Evolutionary conservation across 2,797 vertebrate genomes (phyloP).

Genomic region (Coluber constrictor): DNA sequence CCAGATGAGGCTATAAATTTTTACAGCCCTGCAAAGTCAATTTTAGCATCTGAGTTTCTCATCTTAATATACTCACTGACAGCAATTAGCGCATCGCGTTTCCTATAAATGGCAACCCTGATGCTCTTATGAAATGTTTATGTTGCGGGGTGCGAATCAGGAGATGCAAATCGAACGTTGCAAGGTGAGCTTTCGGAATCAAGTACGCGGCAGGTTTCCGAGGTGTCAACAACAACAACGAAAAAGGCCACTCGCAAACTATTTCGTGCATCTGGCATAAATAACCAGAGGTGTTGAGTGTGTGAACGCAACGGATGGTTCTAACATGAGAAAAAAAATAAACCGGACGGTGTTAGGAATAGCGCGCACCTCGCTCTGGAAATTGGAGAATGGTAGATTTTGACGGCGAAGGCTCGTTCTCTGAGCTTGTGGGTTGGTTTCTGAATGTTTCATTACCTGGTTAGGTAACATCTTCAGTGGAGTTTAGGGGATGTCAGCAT

Average conservation of each 20-base stretch:
- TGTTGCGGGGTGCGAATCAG: background rate
- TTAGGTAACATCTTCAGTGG: no score
- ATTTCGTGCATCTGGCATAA: conserved; percentile 33
- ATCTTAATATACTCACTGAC: background rate
- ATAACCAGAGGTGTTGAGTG: conserved; percentile 30
- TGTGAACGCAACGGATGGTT: conserved; percentile 23
- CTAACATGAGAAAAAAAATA: background rate
- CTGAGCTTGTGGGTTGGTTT: no score
- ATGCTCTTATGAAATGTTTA: background rate
- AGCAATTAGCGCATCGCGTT: background rate
- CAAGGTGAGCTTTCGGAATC: background rate
- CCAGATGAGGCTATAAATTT: background rate
- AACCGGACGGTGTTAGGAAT: background rate
- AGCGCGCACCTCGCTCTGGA: background rate
- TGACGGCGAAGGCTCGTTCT: background rate
- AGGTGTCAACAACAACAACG: background rate
- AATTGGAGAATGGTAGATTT: background rate
- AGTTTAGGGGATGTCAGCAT: no score
- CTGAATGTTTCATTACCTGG: no score
- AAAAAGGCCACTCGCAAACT: background rate
- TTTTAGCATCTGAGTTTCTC: background rate
- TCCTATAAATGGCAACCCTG: background rate
- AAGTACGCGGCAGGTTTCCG: conserved; percentile 14
- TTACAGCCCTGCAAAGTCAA: background rate
- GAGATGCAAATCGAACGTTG: background rate